These are phyloP conservation scores for Protaetia brevitarsis DNA, from an alignment of 1,140 invertebrate genomes.

Conservation along the genomic window DNA sequence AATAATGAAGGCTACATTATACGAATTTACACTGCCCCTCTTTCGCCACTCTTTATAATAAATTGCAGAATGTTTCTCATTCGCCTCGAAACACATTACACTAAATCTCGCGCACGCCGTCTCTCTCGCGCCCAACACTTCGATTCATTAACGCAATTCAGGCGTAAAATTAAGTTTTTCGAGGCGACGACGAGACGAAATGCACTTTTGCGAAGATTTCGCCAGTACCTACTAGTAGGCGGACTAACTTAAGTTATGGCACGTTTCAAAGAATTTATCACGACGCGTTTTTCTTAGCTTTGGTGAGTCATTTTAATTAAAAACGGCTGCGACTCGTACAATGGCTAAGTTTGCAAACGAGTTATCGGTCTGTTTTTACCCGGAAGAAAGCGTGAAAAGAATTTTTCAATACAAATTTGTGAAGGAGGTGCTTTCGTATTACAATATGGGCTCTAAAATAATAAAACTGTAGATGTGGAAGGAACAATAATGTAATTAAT, in stretches of 20 bases:
- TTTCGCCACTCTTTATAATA: neutral
- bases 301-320: constrained; percentile 10
- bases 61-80: neutral
- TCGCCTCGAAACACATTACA: neutral
- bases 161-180: constrained; percentile 11
- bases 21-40: neutral
- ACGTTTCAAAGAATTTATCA: constrained; percentile 2
- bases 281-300: neutral
- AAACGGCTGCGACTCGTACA: neutral
- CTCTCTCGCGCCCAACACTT: neutral
- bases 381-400: neutral
- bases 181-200: neutral
- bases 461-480: too few relatives aligned
- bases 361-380: neutral
- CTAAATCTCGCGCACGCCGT: neutral
- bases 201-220: constrained; percentile 7
- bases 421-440: too few relatives aligned
- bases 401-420: too few relatives aligned
- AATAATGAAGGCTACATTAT: too few relatives aligned
- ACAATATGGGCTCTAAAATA: too few relatives aligned
- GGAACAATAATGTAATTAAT: too few relatives aligned
- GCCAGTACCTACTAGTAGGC: too few relatives aligned
- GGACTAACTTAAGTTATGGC: too few relatives aligned
- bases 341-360: neutral
- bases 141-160: constrained; percentile 6